These are phyloP conservation scores for Cerceris rybyensis DNA, from an alignment of 2,888 invertebrate genomes.

Conservation along the genomic window DNA sequence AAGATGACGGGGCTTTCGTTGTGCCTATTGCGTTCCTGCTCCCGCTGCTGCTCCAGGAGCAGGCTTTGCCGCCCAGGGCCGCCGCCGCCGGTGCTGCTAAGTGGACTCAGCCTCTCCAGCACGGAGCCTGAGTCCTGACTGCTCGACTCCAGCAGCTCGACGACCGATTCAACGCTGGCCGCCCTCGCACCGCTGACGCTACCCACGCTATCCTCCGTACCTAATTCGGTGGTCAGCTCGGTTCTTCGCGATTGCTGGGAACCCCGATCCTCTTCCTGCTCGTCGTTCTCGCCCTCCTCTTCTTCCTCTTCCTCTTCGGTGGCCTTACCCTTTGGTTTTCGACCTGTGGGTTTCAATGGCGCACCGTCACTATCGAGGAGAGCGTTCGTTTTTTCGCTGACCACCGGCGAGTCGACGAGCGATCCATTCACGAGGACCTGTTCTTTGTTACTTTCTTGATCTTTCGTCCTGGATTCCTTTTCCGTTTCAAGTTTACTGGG, in stretches of 20 bases:
- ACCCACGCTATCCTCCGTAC: slow-evolving; percentile 82
- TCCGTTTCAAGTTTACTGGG: slow-evolving; percentile 22
- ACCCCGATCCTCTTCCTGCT: slow-evolving; percentile 36
- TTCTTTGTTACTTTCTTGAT: slow-evolving; percentile 24
- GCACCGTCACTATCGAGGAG: slow-evolving; percentile 35
- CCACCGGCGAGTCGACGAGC: slow-evolving; percentile 63
- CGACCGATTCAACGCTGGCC: slow-evolving; percentile 72
- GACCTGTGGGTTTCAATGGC: slow-evolving; percentile 46
- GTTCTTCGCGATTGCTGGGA: slow-evolving; percentile 51
- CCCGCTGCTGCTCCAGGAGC: slow-evolving; percentile 76
- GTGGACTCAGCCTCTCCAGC: slow-evolving; percentile 82
- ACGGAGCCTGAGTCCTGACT: slow-evolving; percentile 79
- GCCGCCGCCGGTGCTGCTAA: slow-evolving; percentile 76
- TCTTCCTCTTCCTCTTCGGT: slow-evolving; percentile 28
- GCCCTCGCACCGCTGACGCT: slow-evolving; percentile 66
- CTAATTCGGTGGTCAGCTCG: slow-evolving; percentile 72
- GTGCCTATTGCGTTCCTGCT: slow-evolving; percentile 80
- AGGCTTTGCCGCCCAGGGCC: slow-evolving; percentile 78
- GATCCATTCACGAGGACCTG: slow-evolving; percentile 62
- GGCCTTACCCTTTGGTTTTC: slow-evolving; percentile 40
- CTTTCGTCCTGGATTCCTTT: slow-evolving; percentile 8
- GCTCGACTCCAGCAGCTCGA: slow-evolving; percentile 75
- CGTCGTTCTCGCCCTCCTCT: slow-evolving; percentile 25
- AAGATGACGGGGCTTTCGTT: slow-evolving; percentile 81
- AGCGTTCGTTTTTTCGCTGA: slow-evolving; percentile 38